These are phyloP conservation scores for Lonchura striata DNA, from an alignment of 2,113 vertebrate species.

Conservation along the genomic window DNA sequence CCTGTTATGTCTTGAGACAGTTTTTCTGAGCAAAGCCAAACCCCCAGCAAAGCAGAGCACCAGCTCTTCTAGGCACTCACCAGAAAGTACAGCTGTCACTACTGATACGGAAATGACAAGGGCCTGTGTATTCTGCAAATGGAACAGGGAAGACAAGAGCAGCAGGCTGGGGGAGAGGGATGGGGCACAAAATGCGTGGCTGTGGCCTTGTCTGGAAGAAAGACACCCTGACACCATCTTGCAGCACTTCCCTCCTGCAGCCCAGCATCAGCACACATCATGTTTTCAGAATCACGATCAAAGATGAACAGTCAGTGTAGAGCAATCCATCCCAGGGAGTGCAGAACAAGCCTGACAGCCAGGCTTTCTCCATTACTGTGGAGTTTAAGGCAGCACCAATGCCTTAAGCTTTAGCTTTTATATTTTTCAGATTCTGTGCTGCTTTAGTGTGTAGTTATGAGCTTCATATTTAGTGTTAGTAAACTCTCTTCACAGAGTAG, in stretches of 20 bases:
- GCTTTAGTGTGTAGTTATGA: background rate
- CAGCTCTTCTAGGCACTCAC: background rate
- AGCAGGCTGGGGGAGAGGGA: background rate
- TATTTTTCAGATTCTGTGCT: background rate
- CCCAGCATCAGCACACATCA: fast-evolving
- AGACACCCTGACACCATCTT: background rate
- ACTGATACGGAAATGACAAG: fast-evolving
- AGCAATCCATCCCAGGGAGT: background rate
- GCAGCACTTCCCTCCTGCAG: background rate
- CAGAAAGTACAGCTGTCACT: background rate
- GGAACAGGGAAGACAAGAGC: background rate
- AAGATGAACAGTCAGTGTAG: background rate
- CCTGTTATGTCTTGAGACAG: background rate
- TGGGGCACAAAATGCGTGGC: background rate
- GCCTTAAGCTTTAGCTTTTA: background rate
- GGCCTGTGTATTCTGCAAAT: background rate
- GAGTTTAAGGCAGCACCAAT: background rate
- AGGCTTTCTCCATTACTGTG: background rate
- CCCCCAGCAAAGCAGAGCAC: background rate
- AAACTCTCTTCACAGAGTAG: background rate
- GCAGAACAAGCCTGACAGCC: background rate
- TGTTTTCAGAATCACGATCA: fast-evolving
- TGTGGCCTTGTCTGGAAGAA: background rate
- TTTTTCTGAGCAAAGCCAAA: background rate
- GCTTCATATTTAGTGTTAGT: background rate